A percentile compares a stretch with the other conserved stretches of the same genome.
Conservation (phyloP, 2,888 invertebrate species). For the Erebia epiphron region DNA sequence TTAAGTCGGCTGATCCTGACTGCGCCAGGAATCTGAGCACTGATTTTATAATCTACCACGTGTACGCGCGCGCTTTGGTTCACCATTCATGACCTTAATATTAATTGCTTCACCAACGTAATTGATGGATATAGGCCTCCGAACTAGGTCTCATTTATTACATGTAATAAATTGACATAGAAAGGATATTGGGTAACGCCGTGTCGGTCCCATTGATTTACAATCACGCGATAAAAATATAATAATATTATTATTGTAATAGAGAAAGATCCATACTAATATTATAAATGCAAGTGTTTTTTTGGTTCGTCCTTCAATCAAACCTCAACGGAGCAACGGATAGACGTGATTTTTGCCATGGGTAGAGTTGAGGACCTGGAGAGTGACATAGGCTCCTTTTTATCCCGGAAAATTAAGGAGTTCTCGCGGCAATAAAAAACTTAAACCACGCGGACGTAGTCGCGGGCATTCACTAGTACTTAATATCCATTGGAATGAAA, state of each 20-base stretch:
- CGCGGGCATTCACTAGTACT: not conserved
- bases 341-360: too few species aligned
- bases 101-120: not conserved
- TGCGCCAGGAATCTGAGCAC: too few species aligned
- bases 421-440: too few species aligned
- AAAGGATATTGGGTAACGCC: slow-evolving; percentile 16
- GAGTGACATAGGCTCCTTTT: too few species aligned
- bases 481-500: not conserved
- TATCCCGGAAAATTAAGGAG: too few species aligned
- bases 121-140: slow-evolving; percentile 6
- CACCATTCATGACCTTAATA: not conserved
- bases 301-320: too few species aligned
- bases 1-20: too few species aligned
- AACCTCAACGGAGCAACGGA: too few species aligned
- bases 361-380: too few species aligned
- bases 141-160: slow-evolving; percentile 1
- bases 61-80: not conserved
- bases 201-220: slow-evolving; percentile 2
- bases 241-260: not conserved
- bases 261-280: not conserved
- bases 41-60: too few species aligned
- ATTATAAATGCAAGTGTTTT: too few species aligned
- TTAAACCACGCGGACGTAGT: too few species aligned
- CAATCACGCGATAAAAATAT: not conserved
- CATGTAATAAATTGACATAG: slow-evolving; percentile 14